Evolutionary conservation across 2,888 invertebrate species (phyloP).

Genomic region (Diaperis boleti): DNA sequence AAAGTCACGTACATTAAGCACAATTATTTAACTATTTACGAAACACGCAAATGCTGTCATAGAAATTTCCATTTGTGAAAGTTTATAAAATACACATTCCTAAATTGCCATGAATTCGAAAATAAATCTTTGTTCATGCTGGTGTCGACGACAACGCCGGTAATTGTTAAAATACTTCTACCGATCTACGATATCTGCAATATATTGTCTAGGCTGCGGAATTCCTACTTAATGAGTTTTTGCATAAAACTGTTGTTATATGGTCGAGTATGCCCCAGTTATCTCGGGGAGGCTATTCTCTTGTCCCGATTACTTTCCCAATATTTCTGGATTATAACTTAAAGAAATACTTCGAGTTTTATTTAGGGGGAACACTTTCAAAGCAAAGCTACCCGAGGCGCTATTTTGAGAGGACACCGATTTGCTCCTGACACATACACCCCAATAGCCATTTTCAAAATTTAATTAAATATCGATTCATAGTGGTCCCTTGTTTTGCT

Average conservation of each 20-base stretch:
- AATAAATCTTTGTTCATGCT: slow-evolving; percentile 26
- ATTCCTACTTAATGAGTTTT: background rate
- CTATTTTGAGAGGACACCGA: slow-evolving; percentile 10
- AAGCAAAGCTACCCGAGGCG: slow-evolving; percentile 4
- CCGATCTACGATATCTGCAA: slow-evolving; percentile 23
- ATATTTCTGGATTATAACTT: slow-evolving; percentile 27
- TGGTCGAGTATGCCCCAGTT: slow-evolving; percentile 15
- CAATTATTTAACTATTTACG: slow-evolving; percentile 39
- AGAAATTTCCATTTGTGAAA: slow-evolving; percentile 35
- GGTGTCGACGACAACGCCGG: slow-evolving; percentile 4
- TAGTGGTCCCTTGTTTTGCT: background rate
- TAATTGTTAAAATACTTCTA: slow-evolving; percentile 36
- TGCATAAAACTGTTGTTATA: slow-evolving; percentile 16
- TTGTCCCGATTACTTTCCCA: slow-evolving; percentile 7
- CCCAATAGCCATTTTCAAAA: slow-evolving; percentile 6
- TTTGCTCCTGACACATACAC: slow-evolving; percentile 6
- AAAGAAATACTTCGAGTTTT: slow-evolving; percentile 30
- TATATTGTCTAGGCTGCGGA: background rate
- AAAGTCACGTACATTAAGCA: slow-evolving; percentile 38
- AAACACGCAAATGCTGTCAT: slow-evolving; percentile 38
- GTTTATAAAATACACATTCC: slow-evolving; percentile 31
- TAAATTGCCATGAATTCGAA: slow-evolving; percentile 21
- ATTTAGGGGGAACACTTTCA: slow-evolving; percentile 23
- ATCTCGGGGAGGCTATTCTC: slow-evolving; percentile 13
- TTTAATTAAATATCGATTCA: slow-evolving; percentile 26